Evolutionary conservation across 1,140 invertebrate genomes (phyloP), one percentile per base, ranked within the genome.

Genomic region (Bicyclus anynana): DNA sequence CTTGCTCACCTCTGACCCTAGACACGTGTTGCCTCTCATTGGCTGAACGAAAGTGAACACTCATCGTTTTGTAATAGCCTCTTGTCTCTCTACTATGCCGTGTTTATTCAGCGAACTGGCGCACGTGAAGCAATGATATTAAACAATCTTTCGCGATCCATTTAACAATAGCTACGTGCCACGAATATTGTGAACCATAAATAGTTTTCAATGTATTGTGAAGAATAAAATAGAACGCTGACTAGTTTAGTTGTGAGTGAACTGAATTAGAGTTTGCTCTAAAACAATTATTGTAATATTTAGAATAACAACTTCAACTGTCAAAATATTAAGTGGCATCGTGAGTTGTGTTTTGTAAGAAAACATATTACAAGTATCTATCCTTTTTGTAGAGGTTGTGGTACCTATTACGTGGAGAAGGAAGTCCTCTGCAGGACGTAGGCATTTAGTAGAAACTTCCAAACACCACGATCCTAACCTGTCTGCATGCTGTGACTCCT

Each of bases 31-130:
- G 68, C 69, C 56, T 53, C 59, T 74, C 69, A 83, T 80, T 83
- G 77, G 74, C 69, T 65, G 64, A 69, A 65, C 58, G 65, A 69
- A 72, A 68, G 61, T 61, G 63, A 76, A 65, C 65, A 70, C 72
- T 76, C 72, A 78, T 77, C 74, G 68, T 80, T 80, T 80, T 77
- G 72, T 82, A 82, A 82, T 71, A 74, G 63, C 63, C 67, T 57
- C 66, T 67, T 53, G 53, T 60, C 54, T 63, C 60, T 72, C 54
- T 62, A 58, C 54, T 53, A 58, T 59, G 33, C 46, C 17, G 37
- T 63, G 46, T 61, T 51, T 50, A 56, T 66, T 66, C 59, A 61
- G 48, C 54, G 29, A 35, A 54, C 26, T 53, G 44, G 44, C 42
- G 29, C 35, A 57, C 40, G 13, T 18, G 14, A 40, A 50, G 21